Base-by-base conservation (phyloP, 2,888 invertebrate species). In the Aromia moschata region DNA sequence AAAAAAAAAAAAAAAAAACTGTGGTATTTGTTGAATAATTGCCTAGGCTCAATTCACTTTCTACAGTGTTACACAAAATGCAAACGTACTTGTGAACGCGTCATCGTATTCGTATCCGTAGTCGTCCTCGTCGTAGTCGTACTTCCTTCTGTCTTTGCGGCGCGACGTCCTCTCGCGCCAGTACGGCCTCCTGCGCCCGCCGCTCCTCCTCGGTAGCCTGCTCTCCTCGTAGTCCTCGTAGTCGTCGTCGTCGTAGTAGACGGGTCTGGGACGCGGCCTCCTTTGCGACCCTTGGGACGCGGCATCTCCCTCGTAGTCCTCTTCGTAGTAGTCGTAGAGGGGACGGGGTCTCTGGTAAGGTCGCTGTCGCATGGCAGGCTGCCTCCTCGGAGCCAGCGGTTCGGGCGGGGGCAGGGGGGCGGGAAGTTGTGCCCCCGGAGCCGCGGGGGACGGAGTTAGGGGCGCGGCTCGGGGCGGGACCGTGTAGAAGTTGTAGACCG, bases 281-380 rank as follows among this genome's bases (percentile, higher is more conserved):
- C 84, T 80, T 51, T 87, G 83, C 31, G 87, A 81, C 45, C 85
- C 82, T 16, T 71, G 60, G n/a, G 70, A 65, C 53, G 77, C 72
- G 16, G 85, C 84, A 16, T 71, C 56, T 79, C 85, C 77, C 40
- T 90, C 84, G 16, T 86, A 85, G 53, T 88, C 86, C 41, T 89
- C 87, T 49, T 90, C 87, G 1, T 93, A 91, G 68, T 92, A 91
- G 58, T 91, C 90, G 65, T 90, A 87, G 11, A 79, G 80, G 1
- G 87, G 86, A 0, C 87, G 83, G 36, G 87, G 82, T 58, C 86
- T 82, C 54, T 88, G 81, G 31, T 73, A 74, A 0, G 85, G 82
- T 18, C 85, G 81, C 2, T 30, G 9, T n/a, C 36, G 45, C 7
- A 47, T 31, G 10, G 67, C 56, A 10, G 68, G 60, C 1, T 60